A percentile compares a stretch with the other conserved stretches of the same genome.
Evolutionary conservation across 92 coral and sea anemone species (phyloP).

Genomic region (Paramuricea clavata): DNA sequence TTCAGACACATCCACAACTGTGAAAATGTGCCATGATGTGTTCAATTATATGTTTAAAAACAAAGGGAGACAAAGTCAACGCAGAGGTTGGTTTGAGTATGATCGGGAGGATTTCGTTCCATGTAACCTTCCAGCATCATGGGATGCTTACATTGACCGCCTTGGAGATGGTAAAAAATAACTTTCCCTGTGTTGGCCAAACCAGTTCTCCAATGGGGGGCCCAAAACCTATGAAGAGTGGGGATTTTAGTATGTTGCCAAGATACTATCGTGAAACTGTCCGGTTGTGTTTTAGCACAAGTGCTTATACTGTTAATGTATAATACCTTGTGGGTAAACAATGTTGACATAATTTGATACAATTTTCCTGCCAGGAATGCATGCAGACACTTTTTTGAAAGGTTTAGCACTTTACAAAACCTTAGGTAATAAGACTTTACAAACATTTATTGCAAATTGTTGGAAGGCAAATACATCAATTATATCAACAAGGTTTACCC

Average conservation of each 20-base stretch:
- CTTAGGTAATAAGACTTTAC: too few species aligned
- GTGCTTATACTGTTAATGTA: background rate
- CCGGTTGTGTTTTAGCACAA: background rate
- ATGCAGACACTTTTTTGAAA: too few species aligned
- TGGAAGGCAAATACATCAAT: too few species aligned
- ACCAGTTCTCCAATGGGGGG: constrained; percentile 8
- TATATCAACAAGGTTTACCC: too few species aligned
- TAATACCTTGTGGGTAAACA: too few species aligned
- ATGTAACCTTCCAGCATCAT: background rate
- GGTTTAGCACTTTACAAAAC: too few species aligned
- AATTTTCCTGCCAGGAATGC: background rate
- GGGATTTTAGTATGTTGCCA: background rate
- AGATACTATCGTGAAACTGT: background rate
- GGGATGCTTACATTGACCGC: background rate
- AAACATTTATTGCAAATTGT: too few species aligned
- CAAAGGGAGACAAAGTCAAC: background rate
- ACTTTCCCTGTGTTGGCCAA: background rate
- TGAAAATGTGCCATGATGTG: constrained; percentile 5
- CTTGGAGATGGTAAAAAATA: constrained; percentile 17
- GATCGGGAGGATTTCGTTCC: background rate
- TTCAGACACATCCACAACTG: background rate
- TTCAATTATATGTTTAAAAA: background rate
- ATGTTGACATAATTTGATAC: background rate
- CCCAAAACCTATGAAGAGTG: background rate
- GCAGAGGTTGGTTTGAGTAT: constrained; percentile 9